Percentiles rank a stretch among this genome's conserved stretches.
phyloP scores from a whole-genome alignment of 2,888 invertebrate species.

The Tiliacea citrago region DNA sequence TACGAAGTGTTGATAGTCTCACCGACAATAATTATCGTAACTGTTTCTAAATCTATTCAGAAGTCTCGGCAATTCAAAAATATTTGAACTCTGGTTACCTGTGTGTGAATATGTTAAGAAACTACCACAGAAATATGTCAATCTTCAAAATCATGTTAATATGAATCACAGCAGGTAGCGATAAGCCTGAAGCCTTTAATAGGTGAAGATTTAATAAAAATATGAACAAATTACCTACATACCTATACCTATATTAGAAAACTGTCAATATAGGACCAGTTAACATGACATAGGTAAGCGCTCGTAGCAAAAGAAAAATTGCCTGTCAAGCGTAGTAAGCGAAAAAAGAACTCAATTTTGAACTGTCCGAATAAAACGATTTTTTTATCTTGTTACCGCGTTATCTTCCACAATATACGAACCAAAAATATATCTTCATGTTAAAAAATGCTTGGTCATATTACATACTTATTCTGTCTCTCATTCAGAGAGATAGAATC shows the following conservation, averaged over 20 bases:
- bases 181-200: background rate
- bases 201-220: constrained; percentile 13
- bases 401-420: constrained; percentile 2
- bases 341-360: constrained; percentile 49
- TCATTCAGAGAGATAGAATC: no score
- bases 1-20: no score
- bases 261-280: constrained; percentile 41
- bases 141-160: background rate
- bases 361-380: constrained; percentile 21
- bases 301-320: constrained; percentile 29
- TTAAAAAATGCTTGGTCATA: background rate
- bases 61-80: background rate
- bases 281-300: constrained; percentile 43
- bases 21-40: background rate
- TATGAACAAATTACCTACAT: constrained; percentile 12
- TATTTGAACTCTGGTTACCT: background rate
- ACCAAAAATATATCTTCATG: background rate
- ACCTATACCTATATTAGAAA: constrained; percentile 16
- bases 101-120: background rate
- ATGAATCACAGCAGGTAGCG: background rate
- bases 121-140: background rate
- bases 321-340: constrained; percentile 37
- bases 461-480: no score
- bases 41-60: background rate
- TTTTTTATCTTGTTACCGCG: constrained; percentile 29